These are phyloP conservation scores for Styela plicata DNA, from an alignment of 23 tunicate genomes.

Conservation along the genomic window DNA sequence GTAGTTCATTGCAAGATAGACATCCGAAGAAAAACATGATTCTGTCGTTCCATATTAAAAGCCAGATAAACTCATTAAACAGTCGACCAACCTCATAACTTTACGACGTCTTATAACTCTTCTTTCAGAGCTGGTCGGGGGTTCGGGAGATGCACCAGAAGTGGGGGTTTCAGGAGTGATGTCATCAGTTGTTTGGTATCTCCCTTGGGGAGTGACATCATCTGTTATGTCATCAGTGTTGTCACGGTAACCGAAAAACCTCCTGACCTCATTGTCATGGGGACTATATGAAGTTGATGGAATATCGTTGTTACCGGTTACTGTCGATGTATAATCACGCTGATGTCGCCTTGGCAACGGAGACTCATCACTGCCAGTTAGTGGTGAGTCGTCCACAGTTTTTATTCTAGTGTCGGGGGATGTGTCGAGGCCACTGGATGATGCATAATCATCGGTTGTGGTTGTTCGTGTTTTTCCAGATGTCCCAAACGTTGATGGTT, in stretches of 20 bases:
- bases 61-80: background rate
- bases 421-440: conserved; percentile 8
- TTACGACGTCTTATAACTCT: conserved; percentile 49
- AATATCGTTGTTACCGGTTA: background rate
- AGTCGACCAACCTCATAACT: conserved; percentile 45
- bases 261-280: background rate
- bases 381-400: background rate
- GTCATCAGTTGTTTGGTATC: background rate
- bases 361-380: background rate
- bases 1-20: too few relatives aligned
- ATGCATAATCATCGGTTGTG: background rate
- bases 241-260: background rate
- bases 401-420: background rate
- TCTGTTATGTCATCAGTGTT: conserved; percentile 1
- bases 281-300: background rate
- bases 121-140: background rate
- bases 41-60: background rate
- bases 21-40: too few relatives aligned
- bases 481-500: background rate
- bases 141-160: background rate
- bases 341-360: background rate
- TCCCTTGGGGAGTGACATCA: background rate
- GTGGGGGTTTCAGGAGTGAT: background rate
- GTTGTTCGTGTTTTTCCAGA: background rate
- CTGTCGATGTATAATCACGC: background rate